Conservation (phyloP, 1,140 invertebrate genomes). For the Drosophila biarmipes region DNA sequence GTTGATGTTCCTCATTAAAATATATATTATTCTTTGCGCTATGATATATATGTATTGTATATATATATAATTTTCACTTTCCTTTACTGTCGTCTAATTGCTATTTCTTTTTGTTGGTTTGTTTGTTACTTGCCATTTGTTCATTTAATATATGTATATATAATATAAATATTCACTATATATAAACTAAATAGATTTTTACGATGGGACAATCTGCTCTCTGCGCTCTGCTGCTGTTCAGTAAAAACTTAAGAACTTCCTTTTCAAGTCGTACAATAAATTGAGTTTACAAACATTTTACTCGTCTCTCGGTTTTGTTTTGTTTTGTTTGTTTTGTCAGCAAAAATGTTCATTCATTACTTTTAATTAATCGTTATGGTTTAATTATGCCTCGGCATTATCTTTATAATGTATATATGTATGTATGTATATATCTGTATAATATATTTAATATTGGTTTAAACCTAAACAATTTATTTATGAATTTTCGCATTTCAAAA, state of each 20-base stretch:
- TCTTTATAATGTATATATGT: constrained; percentile 62
- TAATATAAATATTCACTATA: constrained; percentile 66
- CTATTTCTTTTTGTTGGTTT: constrained; percentile 33
- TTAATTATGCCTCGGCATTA: constrained; percentile 63
- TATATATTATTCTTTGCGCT: constrained; percentile 69
- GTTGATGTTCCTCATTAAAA: constrained; percentile 73
- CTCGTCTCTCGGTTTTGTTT: constrained; percentile 25
- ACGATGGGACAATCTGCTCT: constrained; percentile 77
- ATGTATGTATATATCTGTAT: constrained; percentile 46
- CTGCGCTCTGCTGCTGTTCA: constrained; percentile 54
- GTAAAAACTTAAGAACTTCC: constrained; percentile 69
- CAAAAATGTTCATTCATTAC: constrained; percentile 73
- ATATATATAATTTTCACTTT: constrained; percentile 50
- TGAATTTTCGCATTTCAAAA: constrained; percentile 80
- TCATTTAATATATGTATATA: constrained; percentile 68
- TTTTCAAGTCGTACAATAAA: constrained; percentile 64
- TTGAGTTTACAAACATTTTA: constrained; percentile 72
- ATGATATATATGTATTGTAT: constrained; percentile 60
- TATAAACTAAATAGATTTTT: constrained; percentile 82
- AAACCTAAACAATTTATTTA: constrained; percentile 82
- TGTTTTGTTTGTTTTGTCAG: constrained; percentile 54
- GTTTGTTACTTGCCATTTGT: constrained; percentile 61
- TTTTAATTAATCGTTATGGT: constrained; percentile 52
- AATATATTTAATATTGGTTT: constrained; percentile 65
- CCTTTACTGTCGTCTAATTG: constrained; percentile 43